Evolutionary conservation across 2,113 vertebrate genomes (phyloP), one percentile per base, ranked within the genome.

Genomic region (Siniperca knerii): DNA sequence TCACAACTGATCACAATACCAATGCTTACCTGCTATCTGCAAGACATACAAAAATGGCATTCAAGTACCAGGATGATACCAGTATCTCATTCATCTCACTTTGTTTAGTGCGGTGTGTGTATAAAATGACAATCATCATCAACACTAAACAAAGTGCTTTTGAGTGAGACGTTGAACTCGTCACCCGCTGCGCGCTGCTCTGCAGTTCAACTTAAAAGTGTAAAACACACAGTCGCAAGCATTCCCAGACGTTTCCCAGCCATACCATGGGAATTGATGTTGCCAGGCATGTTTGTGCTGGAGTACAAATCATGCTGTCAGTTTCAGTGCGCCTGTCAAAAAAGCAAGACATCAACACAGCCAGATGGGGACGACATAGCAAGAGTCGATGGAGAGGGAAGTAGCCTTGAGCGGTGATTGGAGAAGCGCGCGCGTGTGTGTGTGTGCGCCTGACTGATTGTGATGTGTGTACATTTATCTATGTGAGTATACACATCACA

Each of bases 301-400:
- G 55, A 84, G 85, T 87, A 91, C 92, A 92, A 93, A 90, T 92
- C 92, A 90, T 15, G 71, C 90, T 92, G 90, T 92, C 90, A 92
- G 86, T 82, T 90, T 87, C 86, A 77, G 86, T 21, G 54, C 50
- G 73, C 80, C 88, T 91, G 92, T 92, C 93, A 92, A 87, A 89
- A 85, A 78, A 77, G 85, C 85, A 64, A 90, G 89, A 84, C 75
- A 75, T 91, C 90, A 90, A 91, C 86, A 33, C 75, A 64, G 81
- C 33, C 42, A 52, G 81, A 87, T 23, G 60, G 72, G 48, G 86
- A 84, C 83, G 50, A 84, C 87, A 42, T 68, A 25, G 79, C 62
- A 40, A 12, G 67, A 86, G 72, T 82, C 71, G 44, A 44, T 73
- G 57, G 77, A 74, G 76, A 58, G 79, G 70, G 21, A 52, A 68